Percentiles rank a stretch among this genome's conserved stretches.
Evolutionary conservation across 2,888 invertebrate species (phyloP).

Genomic region (Tholera decimalis): DNA sequence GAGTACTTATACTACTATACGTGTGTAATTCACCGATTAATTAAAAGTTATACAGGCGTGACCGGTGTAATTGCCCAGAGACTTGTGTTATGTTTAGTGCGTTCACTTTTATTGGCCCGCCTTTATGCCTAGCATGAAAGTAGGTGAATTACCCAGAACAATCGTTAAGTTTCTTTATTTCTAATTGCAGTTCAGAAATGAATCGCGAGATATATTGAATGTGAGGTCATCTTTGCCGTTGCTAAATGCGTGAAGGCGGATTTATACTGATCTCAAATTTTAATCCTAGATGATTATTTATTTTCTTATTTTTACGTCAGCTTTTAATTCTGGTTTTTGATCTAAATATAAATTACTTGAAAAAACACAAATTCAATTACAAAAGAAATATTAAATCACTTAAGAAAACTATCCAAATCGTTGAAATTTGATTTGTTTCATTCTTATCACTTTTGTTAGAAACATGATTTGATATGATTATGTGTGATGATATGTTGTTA

Average conservation of each 20-base stretch:
- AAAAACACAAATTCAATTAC: no score
- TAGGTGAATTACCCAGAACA: conserved; percentile 72
- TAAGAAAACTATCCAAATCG: no score
- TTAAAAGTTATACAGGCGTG: conserved; percentile 89
- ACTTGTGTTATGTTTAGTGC: conserved; percentile 83
- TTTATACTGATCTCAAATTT: not conserved
- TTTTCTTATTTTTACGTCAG: not conserved
- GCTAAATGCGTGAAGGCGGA: not conserved
- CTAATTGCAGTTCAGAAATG: conserved; percentile 42
- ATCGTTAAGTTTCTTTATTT: conserved; percentile 67
- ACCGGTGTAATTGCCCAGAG: conserved; percentile 84
- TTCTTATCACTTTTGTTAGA: no score
- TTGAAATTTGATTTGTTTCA: no score
- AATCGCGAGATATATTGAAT: conserved; percentile 11
- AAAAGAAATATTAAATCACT: no score
- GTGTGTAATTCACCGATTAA: conserved; percentile 90
- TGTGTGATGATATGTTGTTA: no score
- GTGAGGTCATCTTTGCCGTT: conserved; percentile 12
- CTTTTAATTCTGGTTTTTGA: not conserved
- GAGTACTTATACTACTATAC: conserved; percentile 74
- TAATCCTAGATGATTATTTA: not conserved
- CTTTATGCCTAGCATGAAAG: conserved; percentile 64
- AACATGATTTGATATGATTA: no score
- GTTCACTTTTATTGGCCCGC: conserved; percentile 64
- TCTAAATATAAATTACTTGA: no score